phyloP scores from a whole-genome alignment of 2,113 vertebrate species.

The Oceanites oceanicus region DNA sequence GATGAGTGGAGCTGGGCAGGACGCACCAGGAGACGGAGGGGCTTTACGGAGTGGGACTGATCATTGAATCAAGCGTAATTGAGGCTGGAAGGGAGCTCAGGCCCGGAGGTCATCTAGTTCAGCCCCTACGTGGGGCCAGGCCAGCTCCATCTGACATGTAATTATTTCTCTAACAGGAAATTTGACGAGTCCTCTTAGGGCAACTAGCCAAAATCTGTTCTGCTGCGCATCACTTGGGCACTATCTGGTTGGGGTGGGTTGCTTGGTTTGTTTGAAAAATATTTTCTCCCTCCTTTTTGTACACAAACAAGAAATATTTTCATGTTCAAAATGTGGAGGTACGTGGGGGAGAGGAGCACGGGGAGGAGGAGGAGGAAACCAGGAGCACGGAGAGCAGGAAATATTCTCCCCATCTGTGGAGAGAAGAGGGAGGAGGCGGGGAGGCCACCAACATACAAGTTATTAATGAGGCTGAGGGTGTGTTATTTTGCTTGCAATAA shows the following conservation, averaged over 20 bases:
- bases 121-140: background rate
- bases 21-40: background rate
- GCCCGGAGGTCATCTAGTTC: background rate
- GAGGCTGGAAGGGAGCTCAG: background rate
- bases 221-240: fast-evolving
- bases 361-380: background rate
- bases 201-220: background rate
- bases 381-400: background rate
- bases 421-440: background rate
- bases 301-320: background rate
- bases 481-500: background rate
- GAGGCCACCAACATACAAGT: background rate
- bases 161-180: background rate
- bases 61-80: background rate
- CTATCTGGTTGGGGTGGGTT: background rate
- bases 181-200: background rate
- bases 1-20: background rate
- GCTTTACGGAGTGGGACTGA: background rate
- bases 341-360: background rate
- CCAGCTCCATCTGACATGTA: background rate
- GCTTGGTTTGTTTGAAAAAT: background rate
- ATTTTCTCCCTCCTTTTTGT: background rate
- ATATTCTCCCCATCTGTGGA: background rate
- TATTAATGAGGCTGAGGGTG: background rate
- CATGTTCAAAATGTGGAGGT: background rate